Conservation (phyloP, 1,140 invertebrate species). For the Drosophila lowei region DNA sequence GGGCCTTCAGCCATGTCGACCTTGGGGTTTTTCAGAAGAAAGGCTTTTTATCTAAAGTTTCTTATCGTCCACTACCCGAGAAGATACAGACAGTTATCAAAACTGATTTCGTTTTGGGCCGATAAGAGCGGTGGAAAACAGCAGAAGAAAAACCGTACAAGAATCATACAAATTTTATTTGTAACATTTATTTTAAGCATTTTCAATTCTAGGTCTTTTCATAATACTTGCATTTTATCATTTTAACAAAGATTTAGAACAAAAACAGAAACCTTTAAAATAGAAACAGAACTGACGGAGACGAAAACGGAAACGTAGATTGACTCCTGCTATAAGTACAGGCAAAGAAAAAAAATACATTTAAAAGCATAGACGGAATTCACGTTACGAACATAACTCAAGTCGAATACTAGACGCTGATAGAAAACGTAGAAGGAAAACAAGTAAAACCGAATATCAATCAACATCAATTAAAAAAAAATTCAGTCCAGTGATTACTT, state of each 20-base stretch:
- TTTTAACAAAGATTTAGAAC: conserved; percentile 51
- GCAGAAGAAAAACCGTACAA: too few species aligned
- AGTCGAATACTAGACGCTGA: conserved; percentile 54
- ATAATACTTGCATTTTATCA: conserved; percentile 72
- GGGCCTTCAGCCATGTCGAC: too few species aligned
- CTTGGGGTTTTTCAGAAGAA: too few species aligned
- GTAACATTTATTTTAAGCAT: conserved; percentile 55
- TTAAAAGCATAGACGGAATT: conserved; percentile 54
- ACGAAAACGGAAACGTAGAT: conserved; percentile 30
- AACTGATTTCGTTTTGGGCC: conserved; percentile 4
- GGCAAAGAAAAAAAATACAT: conserved; percentile 42
- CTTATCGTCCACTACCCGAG: conserved; percentile 15
- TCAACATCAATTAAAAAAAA: conserved; percentile 70
- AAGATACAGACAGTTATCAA: conserved; percentile 12
- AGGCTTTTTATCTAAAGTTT: conserved; percentile 13
- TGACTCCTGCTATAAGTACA: conserved; percentile 37
- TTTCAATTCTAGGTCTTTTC: conserved; percentile 58
- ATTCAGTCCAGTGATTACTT: conserved; percentile 71
- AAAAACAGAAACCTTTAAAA: conserved; percentile 40
- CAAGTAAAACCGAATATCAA: conserved; percentile 58
- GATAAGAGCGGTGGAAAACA: conserved; percentile 8
- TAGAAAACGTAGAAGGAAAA: conserved; percentile 41
- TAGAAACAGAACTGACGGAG: conserved; percentile 5
- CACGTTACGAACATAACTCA: conserved; percentile 63
- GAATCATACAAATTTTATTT: conserved; percentile 25